These are phyloP conservation scores for Collichthys lucidus DNA, from an alignment of 2,113 vertebrate genomes.

Conservation along the genomic window DNA sequence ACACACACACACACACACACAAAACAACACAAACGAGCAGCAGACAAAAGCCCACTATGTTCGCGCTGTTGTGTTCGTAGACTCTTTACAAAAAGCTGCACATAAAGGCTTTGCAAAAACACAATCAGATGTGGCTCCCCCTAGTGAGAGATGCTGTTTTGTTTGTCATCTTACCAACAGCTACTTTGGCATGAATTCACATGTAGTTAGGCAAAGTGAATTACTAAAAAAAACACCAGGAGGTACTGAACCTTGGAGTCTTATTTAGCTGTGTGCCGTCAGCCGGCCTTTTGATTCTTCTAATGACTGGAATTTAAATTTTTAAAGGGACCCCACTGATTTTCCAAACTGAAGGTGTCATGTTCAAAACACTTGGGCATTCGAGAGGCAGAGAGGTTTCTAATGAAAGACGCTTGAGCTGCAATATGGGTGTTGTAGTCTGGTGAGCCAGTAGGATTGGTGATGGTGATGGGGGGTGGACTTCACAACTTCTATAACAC, in stretches of 20 bases:
- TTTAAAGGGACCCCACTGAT: not conserved
- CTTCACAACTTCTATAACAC: too few relatives aligned
- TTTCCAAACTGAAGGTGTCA: not conserved
- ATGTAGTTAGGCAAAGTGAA: not conserved
- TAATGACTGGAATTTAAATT: not conserved
- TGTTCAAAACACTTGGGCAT: not conserved
- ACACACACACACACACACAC: constrained; percentile 10
- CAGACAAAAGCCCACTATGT: constrained; percentile 35
- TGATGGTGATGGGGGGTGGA: too few relatives aligned
- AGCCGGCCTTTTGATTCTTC: not conserved
- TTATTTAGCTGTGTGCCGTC: not conserved
- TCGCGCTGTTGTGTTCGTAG: constrained; percentile 19
- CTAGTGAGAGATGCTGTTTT: constrained; percentile 17
- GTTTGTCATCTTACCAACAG: not conserved
- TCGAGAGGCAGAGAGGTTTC: not conserved
- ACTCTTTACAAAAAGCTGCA: constrained; percentile 45
- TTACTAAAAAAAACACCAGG: not conserved
- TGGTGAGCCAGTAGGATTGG: too few relatives aligned
- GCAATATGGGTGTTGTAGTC: not conserved
- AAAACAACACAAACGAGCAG: not conserved
- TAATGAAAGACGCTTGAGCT: not conserved
- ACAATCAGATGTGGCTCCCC: constrained; percentile 21
- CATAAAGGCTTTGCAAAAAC: constrained; percentile 5
- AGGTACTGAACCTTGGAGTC: too few relatives aligned
- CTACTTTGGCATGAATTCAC: not conserved